Evolutionary conservation across 2,113 vertebrate genomes (phyloP).

Genomic region (Toxotes jaculatrix): DNA sequence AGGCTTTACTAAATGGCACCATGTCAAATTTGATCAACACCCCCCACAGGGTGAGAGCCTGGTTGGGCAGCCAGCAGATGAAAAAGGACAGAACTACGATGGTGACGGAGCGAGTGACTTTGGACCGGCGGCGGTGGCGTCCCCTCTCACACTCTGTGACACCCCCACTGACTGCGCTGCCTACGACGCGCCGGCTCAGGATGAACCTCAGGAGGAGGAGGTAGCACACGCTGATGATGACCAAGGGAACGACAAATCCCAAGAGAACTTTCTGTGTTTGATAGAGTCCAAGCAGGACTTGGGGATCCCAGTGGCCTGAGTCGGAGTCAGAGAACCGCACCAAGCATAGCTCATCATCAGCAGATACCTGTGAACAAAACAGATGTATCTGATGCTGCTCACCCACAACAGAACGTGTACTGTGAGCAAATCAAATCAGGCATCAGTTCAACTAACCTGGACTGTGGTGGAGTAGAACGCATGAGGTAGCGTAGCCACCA

Average conservation of each 20-base stretch:
- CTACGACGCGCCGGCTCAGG: constrained; percentile 70
- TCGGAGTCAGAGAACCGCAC: constrained; percentile 85
- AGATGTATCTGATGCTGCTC: constrained; percentile 1
- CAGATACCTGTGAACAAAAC: constrained; percentile 73
- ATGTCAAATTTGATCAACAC: constrained; percentile 86
- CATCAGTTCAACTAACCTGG: constrained; percentile 56
- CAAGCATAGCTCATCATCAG: constrained; percentile 86
- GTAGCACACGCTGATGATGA: constrained; percentile 85
- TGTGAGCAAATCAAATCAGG: not conserved
- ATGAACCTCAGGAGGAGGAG: constrained; percentile 86
- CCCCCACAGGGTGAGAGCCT: constrained; percentile 87
- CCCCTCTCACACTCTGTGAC: constrained; percentile 68
- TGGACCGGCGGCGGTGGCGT: constrained; percentile 80
- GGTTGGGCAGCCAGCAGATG: constrained; percentile 88
- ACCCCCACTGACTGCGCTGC: constrained; percentile 34
- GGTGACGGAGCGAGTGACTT: constrained; percentile 84
- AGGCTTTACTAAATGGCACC: constrained; percentile 86
- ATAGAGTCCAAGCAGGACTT: constrained; percentile 86
- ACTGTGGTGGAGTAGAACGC: constrained; percentile 84
- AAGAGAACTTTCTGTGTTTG: constrained; percentile 86
- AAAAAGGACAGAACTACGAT: constrained; percentile 87
- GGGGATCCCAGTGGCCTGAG: constrained; percentile 82
- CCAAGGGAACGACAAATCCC: constrained; percentile 84
- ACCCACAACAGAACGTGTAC: not conserved
- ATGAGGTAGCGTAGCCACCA: constrained; percentile 85